A percentile compares a stretch with the other conserved stretches of the same genome.
Evolutionary conservation across 2,797 vertebrate genomes (phyloP).

Genomic region (Rhinogobio ventralis): DNA sequence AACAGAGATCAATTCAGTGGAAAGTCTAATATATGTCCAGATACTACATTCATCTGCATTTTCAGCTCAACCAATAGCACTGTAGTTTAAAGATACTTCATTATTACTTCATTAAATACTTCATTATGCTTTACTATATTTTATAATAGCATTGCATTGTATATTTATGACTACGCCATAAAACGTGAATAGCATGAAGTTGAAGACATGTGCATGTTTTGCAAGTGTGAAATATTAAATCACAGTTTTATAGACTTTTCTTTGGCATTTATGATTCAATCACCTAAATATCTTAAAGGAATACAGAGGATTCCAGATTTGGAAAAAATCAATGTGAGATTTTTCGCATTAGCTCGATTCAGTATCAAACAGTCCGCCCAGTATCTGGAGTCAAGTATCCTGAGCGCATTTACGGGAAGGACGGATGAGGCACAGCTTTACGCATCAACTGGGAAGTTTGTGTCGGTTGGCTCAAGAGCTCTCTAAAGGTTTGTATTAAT

Average conservation of each 20-base stretch:
- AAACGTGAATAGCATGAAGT: neutral
- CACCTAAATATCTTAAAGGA: neutral
- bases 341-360: neutral
- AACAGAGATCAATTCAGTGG: neutral
- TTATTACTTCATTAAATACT: neutral
- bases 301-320: neutral
- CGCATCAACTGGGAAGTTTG: conserved; percentile 32
- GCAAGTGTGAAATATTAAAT: conserved; percentile 6
- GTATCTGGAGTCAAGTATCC: conserved; percentile 6
- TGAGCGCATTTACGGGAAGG: conserved; percentile 7
- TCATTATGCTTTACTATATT: neutral
- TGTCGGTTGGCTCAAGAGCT: neutral
- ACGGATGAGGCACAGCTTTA: neutral
- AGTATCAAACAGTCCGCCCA: conserved; percentile 31
- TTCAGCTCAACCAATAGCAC: neutral
- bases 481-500: neutral
- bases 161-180: neutral
- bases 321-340: neutral
- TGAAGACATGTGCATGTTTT: neutral
- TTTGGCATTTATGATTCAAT: neutral
- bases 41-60: neutral
- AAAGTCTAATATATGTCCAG: neutral
- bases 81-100: neutral
- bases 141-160: neutral
- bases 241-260: neutral